Evolutionary conservation across 2,888 invertebrate genomes (phyloP).

Genomic region (Nomada fabriciana): DNA sequence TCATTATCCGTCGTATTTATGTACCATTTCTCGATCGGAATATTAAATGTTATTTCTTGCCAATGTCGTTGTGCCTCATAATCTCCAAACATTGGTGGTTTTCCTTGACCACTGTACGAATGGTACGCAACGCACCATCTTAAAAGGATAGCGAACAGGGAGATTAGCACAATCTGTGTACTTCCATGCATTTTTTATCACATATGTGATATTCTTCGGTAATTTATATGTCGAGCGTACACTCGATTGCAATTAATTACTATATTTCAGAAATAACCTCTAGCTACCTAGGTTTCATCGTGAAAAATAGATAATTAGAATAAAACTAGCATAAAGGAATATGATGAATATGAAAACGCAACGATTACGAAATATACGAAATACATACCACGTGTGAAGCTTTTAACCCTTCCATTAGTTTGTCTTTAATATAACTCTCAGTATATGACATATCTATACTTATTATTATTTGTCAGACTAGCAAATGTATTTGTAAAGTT

Average conservation of each 20-base stretch:
- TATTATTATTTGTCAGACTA: too few relatives aligned
- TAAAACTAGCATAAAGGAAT: neutral
- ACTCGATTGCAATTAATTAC: slow-evolving; percentile 44
- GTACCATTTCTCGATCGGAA: slow-evolving; percentile 92
- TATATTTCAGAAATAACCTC: slow-evolving; percentile 38
- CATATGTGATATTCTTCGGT: slow-evolving; percentile 15
- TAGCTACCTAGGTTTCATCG: slow-evolving; percentile 48
- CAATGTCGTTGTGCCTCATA: slow-evolving; percentile 99
- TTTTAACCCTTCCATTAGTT: slow-evolving; percentile 88
- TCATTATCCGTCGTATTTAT: slow-evolving; percentile 93
- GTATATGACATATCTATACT: slow-evolving; percentile 86
- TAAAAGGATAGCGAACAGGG: slow-evolving; percentile 87
- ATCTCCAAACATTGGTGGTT: slow-evolving; percentile 97
- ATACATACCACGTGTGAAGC: slow-evolving; percentile 90
- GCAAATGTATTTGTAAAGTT: too few relatives aligned
- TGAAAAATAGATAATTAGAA: slow-evolving; percentile 64
- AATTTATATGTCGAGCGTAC: slow-evolving; percentile 31
- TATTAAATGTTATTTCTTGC: slow-evolving; percentile 98
- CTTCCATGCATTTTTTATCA: slow-evolving; percentile 49
- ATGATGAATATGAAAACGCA: neutral
- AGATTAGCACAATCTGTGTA: slow-evolving; percentile 75
- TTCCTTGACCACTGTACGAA: slow-evolving; percentile 92
- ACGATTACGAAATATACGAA: neutral
- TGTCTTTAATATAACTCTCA: slow-evolving; percentile 88
- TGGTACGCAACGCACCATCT: slow-evolving; percentile 91